Evolutionary conservation across 2,797 vertebrate species (phyloP), one percentile per base, ranked within the genome.

Genomic region (Lepilemur septentrionalis): DNA sequence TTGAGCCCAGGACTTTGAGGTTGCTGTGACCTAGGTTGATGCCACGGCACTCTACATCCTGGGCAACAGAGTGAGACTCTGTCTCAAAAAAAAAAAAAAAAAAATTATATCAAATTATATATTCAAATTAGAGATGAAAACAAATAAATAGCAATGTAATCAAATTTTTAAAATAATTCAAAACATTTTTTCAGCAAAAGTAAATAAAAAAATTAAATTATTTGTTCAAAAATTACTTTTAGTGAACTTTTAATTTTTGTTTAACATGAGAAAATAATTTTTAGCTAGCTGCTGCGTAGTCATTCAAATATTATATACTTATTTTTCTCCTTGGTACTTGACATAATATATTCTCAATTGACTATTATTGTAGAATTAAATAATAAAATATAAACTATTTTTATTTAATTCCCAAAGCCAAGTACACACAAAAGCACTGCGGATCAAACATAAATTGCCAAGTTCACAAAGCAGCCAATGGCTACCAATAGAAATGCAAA

Each of bases 141-240:
- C 30, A 46, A 76, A 72, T 73, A 30, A 61, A 70, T n/a, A 88
- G 23, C 70, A 73, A 67, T 38, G 18, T 63, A 90, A 90, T 61
- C 32, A 61, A 61, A 67, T 38, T 28, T 63, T 93, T 79, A 7
- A 81, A 82, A 83, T 83, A 30, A 76, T 76, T 87, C 17, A 93
- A 81, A 89, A 89, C 22, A 50, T 91, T 69, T 59, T 81, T 78
- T 23, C 30, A 69, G 38, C 30, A 85, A 72, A 35, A 81, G 4
- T 50, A 92, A 92, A 65, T 18, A 70, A 72, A 78, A 80, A 82
- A 91, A 65, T 63, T 65, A 81, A 43, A 82, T 65, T 86, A 93
- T 59, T 61, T 89, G 35, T 38, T 78, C 69, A 63, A 93, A 83
- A 89, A 55, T 69, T 93, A 63, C 17, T 89, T 85, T 59, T 30